phyloP scores from a whole-genome alignment of 2,113 vertebrate species.

The Xiphias gladius region DNA sequence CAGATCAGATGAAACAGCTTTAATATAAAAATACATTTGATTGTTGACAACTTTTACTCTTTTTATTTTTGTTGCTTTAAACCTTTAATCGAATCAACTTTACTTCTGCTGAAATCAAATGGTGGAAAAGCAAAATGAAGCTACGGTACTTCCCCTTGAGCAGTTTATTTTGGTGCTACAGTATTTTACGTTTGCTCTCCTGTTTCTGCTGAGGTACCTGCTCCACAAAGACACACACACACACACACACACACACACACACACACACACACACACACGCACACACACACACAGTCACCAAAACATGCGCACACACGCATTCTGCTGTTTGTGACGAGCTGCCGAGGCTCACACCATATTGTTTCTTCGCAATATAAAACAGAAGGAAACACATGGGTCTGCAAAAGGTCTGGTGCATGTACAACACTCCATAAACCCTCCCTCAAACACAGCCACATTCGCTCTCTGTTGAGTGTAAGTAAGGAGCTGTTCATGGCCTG shows the following conservation, averaged over 20 bases:
- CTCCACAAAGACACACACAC: not conserved
- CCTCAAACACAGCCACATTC: not conserved
- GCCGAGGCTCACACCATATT: not conserved
- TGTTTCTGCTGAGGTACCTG: not conserved
- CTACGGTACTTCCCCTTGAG: not conserved
- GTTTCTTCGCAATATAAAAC: not conserved
- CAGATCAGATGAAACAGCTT: not conserved
- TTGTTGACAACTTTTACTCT: not conserved
- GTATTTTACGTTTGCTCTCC: not conserved
- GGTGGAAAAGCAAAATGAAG: not conserved
- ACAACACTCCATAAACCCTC: not conserved
- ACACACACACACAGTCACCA: not conserved
- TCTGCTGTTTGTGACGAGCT: not conserved
- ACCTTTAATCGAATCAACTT: slow-evolving; percentile 15
- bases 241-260: not conserved
- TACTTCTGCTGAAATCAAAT: not conserved
- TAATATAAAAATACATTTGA: not conserved
- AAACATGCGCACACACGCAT: not conserved
- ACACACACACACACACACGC: not conserved
- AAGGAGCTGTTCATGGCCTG: not conserved
- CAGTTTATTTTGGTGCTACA: not conserved
- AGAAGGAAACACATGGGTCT: not conserved
- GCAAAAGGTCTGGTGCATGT: not conserved
- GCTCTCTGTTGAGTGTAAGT: not conserved
- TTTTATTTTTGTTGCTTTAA: not conserved